A percentile compares a stretch with the other conserved stretches of the same genome.
These are phyloP conservation scores for Thomomys bottae DNA, from an alignment of 2,113 vertebrate species.

Conservation along the genomic window DNA sequence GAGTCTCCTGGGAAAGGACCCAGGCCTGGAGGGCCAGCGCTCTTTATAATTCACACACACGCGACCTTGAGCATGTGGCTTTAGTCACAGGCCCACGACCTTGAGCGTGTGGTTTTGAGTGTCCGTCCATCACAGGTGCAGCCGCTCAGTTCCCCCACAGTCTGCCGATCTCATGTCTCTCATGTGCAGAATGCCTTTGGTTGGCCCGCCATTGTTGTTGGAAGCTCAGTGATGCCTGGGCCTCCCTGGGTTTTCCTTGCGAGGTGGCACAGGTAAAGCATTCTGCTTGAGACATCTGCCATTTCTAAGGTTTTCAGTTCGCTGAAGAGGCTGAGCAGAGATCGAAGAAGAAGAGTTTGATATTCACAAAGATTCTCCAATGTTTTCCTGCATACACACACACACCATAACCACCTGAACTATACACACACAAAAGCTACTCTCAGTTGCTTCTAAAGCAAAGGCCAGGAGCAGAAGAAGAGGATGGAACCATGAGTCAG, in stretches of 20 bases:
- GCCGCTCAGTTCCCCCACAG: background rate
- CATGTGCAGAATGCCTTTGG: background rate
- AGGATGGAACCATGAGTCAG: no score
- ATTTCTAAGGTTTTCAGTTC: slow-evolving; percentile 42
- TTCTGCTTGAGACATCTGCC: no score
- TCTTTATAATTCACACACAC: slow-evolving; percentile 44
- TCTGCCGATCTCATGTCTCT: no score
- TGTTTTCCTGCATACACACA: background rate
- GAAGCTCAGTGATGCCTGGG: background rate
- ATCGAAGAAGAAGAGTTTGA: background rate
- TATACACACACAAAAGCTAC: background rate
- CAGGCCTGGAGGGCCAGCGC: slow-evolving; percentile 65
- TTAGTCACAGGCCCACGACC: no score
- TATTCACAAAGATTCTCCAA: background rate
- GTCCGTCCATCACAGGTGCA: slow-evolving; percentile 46
- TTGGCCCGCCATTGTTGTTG: no score
- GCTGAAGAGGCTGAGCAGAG: background rate
- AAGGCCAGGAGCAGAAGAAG: background rate
- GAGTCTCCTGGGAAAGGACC: slow-evolving; percentile 70
- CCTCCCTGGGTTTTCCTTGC: background rate
- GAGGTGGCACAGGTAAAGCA: background rate
- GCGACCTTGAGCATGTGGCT: no score
- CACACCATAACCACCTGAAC: background rate
- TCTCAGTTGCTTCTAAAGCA: background rate
- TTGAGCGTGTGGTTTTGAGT: background rate